Conservation (phyloP, 1,140 invertebrate genomes). For the Drosophila orena region DNA sequence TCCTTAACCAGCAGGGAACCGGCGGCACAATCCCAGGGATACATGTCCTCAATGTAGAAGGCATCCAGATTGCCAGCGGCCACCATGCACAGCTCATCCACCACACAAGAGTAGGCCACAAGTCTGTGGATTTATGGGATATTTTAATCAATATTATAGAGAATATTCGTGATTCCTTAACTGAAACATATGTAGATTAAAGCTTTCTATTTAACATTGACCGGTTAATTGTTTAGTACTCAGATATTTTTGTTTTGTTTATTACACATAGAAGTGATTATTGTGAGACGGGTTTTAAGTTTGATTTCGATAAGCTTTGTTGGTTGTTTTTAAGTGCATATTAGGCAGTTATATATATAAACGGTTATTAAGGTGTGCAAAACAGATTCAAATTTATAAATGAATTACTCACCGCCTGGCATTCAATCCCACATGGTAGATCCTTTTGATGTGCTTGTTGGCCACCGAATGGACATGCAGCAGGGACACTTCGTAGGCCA, state of each 20-base stretch:
- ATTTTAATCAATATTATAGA: too few relatives aligned
- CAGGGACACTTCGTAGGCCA: constrained; percentile 81
- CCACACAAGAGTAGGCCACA: constrained; percentile 74
- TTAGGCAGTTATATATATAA: too few relatives aligned
- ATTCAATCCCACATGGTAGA: constrained; percentile 74
- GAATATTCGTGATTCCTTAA: too few relatives aligned
- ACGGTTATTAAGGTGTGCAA: too few relatives aligned
- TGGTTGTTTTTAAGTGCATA: too few relatives aligned
- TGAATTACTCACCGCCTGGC: constrained; percentile 69
- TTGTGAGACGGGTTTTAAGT: too few relatives aligned
- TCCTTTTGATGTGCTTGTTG: constrained; percentile 80
- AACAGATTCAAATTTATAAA: not conserved
- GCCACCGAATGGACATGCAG: constrained; percentile 71
- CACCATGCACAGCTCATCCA: constrained; percentile 88
- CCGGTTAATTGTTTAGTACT: constrained; percentile 12
- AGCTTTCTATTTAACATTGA: not conserved
- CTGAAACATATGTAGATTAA: not conserved
- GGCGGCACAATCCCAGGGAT: constrained; percentile 90
- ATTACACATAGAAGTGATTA: too few relatives aligned
- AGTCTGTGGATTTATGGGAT: constrained; percentile 36
- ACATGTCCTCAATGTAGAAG: constrained; percentile 90
- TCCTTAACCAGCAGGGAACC: constrained; percentile 90
- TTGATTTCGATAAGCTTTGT: too few relatives aligned
- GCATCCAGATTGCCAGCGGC: constrained; percentile 90
- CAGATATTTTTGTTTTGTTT: not conserved